Base-by-base conservation (phyloP, 2,888 invertebrate species). In the Acrocyrtus sp. region DNA sequence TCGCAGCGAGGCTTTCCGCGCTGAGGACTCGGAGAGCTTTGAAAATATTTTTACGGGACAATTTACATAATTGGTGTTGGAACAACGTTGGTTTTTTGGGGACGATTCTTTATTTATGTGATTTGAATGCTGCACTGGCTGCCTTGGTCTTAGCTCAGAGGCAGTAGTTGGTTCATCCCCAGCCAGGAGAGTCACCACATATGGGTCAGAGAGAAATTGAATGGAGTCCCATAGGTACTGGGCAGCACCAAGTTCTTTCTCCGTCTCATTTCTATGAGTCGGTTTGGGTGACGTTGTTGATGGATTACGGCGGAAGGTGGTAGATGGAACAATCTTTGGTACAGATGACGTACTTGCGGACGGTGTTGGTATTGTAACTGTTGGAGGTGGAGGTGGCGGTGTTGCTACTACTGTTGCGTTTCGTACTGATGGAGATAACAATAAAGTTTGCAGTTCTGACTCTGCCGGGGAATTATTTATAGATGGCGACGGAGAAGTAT, bases 221-320 rank as follows among this genome's bases (percentile, higher is more conserved):
- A 81, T 76, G 4, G 80, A 77, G 50, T 81, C 81, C 78, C 78
- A 79, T 12, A 81, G 70, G 62, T 80, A 81, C 65, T 81, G 79
- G 2, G 78, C 77, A 47, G 78, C 80, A 63, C 67, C 67, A 29
- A 80, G 63, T 47, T 77, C 78, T 21, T 70, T 54, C 50, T 65
- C 58, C 29, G 47, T 27, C 3, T 58, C 50, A 22, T 17, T 72
- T 17, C n/a, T n/a, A n/a, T 58, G 58, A 24, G 43, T 54, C 50
- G 68, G 61, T 56, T 45, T 48, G 17, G 75, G 63, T 19, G 72
- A 75, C 22, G n/a, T n/a, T n/a, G n/a, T n/a, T n/a, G 75, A 72
- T 34, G 65, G 50, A 56, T 57, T 60, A 29, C 50, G 75, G 5
- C 54, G 68, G n/a, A 65, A 65, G 17, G 54, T 26, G 5, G 63